Base-by-base conservation (phyloP, 37 sponge, comb jelly and placozoan species). In the Ianthella basta region DNA sequence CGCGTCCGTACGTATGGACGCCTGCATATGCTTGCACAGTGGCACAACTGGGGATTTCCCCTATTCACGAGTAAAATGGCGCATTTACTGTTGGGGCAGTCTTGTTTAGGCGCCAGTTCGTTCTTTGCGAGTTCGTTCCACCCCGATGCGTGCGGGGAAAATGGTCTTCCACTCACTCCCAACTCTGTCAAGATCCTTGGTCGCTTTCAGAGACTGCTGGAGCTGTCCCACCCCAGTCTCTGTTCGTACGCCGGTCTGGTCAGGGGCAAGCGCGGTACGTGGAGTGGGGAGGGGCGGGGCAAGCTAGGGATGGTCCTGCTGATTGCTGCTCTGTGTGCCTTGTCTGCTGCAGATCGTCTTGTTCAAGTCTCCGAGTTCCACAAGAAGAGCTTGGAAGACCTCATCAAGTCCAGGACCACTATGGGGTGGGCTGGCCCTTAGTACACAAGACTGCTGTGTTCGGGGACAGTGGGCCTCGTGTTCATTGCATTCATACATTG, bases 161-260 rank as follows among this genome's bases (percentile, higher is more conserved):
- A 90, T 59, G 99, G 99, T 4, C 92, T 99, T 0, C 97, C 99
- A 55, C 89, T 99, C 10, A 91, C 95, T 3, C 97, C 92, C 29
- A 93, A 95, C 72, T 87, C 92, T 32, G 86, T 95, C 61, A 83
- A 86, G 80, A 91, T 99, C 54, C 40, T 86, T 33, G 99, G 99
- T 32, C 81, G 97, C 13, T 96, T 91, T 74, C 90, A 91, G 65
- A 82, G 60, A 27, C 80, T 99, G 65, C 75, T 33, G 81, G 21
- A 41, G 27, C 70, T 94, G 0, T 38, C 56, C 55, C 99, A 99
- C 37, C 86, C 84, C 14, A 84, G 86, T 56, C 90, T 99, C 40
- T 88, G 95, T 73, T 41, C 83, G 16, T 96, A 99, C 79, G 59
- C 96, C 23, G 94, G 92, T 63, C 67, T 96, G 38, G 83, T 89